Percentiles rank a stretch among this genome's conserved stretches.
These are phyloP conservation scores for Lepidotrigona ventralis DNA, from an alignment of 1,140 invertebrate genomes.

Conservation along the genomic window DNA sequence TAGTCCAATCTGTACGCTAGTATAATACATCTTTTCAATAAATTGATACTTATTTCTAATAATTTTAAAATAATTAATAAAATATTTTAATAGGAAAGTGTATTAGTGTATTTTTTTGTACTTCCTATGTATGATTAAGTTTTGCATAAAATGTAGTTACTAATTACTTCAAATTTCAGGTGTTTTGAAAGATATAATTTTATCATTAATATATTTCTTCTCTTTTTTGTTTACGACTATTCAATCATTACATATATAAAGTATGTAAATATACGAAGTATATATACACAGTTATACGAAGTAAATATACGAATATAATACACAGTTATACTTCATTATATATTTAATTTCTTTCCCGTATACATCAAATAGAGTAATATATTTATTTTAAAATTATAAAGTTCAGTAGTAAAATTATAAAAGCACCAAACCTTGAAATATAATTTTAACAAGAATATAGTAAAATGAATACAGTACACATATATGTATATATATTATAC, in stretches of 20 bases:
- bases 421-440: constrained; percentile 64
- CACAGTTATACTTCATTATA: not conserved
- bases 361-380: constrained; percentile 4
- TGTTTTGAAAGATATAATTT: not conserved
- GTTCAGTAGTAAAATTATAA: constrained; percentile 29
- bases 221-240: no score
- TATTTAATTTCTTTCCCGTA: not conserved
- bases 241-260: not conserved
- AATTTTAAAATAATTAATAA: not conserved
- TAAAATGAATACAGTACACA: constrained; percentile 43
- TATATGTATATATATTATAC: constrained; percentile 21
- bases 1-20: no score
- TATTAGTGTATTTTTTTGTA: not conserved
- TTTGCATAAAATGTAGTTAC: not conserved
- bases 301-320: no score
- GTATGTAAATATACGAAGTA: no score
- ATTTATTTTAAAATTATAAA: constrained; percentile 20
- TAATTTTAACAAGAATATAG: constrained; percentile 62
- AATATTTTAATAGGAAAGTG: not conserved
- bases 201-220: not conserved
- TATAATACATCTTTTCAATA: not conserved
- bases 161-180: not conserved
- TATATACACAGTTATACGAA: constrained; percentile 70
- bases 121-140: not conserved
- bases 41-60: not conserved